These are phyloP conservation scores for Siderastrea radians DNA, from an alignment of 92 coral and sea anemone species.

Conservation along the genomic window DNA sequence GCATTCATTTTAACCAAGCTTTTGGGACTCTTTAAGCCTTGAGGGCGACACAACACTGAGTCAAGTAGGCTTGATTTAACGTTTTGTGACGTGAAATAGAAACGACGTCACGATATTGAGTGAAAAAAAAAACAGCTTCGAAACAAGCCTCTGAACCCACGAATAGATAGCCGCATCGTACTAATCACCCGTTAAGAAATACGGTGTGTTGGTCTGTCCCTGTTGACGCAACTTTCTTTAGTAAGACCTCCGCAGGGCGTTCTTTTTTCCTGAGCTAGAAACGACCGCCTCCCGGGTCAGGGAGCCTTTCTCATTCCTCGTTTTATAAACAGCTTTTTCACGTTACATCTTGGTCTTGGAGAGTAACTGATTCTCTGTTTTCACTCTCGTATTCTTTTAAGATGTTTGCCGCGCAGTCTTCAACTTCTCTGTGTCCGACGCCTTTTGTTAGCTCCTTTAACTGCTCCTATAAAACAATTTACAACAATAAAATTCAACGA, in stretches of 20 bases:
- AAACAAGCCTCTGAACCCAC: too few species aligned
- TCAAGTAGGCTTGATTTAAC: too few species aligned
- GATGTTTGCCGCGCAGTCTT: conserved; percentile 20
- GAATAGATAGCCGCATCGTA: too few species aligned
- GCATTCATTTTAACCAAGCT: too few species aligned
- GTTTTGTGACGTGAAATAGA: too few species aligned
- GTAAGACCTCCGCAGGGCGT: not conserved
- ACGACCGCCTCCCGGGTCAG: not conserved
- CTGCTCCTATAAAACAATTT: conserved; percentile 43
- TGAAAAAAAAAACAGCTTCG: too few species aligned
- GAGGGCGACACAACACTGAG: too few species aligned
- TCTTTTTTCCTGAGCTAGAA: not conserved
- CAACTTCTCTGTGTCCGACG: conserved; percentile 56
- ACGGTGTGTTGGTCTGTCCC: not conserved
- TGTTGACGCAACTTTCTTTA: not conserved
- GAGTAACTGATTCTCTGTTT: not conserved
- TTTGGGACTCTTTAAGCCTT: too few species aligned
- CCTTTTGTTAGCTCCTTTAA: conserved; percentile 36
- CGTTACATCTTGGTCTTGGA: not conserved
- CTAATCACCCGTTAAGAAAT: too few species aligned
- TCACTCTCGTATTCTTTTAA: conserved; percentile 10
- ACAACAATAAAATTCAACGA: not conserved
- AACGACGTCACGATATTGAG: too few species aligned
- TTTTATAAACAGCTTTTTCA: not conserved
- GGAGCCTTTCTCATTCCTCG: not conserved